Percentiles rank a stretch among this genome's conserved stretches.
Conservation (phyloP, 2,797 vertebrate species). For the Microcaecilia unicolor region DNA sequence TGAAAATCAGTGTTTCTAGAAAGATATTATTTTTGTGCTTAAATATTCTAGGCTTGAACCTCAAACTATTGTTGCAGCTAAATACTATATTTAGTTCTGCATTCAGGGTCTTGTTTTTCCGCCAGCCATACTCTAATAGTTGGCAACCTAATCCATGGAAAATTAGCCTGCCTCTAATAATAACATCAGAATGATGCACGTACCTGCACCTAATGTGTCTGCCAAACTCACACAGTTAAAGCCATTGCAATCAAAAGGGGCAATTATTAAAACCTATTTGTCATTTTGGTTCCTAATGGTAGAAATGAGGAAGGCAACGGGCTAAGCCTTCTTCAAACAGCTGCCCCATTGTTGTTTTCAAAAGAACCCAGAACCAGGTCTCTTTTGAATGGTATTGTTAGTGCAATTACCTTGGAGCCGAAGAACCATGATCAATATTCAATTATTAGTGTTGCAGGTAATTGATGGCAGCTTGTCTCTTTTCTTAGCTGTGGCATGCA, state of each 20-base stretch:
- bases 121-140: no score
- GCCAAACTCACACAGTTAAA: constrained; percentile 1
- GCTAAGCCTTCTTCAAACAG: constrained; percentile 23
- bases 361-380: neutral
- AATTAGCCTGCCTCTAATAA: no score
- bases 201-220: neutral
- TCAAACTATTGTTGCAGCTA: no score
- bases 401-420: constrained; percentile 42
- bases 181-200: constrained; percentile 9
- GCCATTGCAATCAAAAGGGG: constrained; percentile 1
- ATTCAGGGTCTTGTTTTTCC: no score
- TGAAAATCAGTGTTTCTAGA: no score
- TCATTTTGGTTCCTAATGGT: constrained; percentile 1
- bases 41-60: no score
- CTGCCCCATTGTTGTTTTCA: constrained; percentile 20
- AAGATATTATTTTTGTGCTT: no score
- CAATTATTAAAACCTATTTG: constrained; percentile 21
- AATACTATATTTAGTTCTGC: no score
- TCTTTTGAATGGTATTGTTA: constrained; percentile 14
- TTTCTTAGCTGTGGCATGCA: no score
- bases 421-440: constrained; percentile 53
- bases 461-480: constrained; percentile 34
- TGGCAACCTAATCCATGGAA: no score
- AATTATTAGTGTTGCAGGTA: constrained; percentile 53
- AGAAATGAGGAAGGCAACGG: constrained; percentile 21